Evolutionary conservation across 2,797 vertebrate genomes (phyloP), one percentile per base, ranked within the genome.

Genomic region (Streptopelia turtur): DNA sequence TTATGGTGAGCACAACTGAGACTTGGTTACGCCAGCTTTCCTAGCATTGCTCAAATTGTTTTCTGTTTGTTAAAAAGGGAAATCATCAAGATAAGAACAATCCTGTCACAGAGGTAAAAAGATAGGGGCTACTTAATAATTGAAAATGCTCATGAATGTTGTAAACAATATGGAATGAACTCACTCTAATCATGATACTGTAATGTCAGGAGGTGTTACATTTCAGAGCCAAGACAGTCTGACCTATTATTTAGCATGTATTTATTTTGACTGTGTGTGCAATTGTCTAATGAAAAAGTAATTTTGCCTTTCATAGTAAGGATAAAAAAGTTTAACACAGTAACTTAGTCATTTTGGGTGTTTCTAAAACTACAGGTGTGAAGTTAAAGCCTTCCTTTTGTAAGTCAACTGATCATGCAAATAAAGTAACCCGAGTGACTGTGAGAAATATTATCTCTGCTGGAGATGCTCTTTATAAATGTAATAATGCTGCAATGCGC

Each of bases 101-200:
- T 93, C 93, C 97, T 91, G 93, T 97, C 97, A 96, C 96, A 97
- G 97, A 97, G 96, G 99, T 98, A 99, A 99, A 98, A 97, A 96
- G 98, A 99, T 98, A 98, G 92, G 98, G 90, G 55, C 95, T 98
- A 76, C 96, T 99, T 97, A 99, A 99, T 99, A 98, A 99, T 99
- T 99, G 96, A 99, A 96, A 97, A 94, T 95, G 74, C 98, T 99
- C 98, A 99, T 99, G 98, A 99, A 99, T 99, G 98, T 98, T 99
- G 98, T 98, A 99, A 98, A 96, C 97, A 98, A 98, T 98, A 98
- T 97, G 97, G 98, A 98, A 97, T 98, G 98, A 98, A 98, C 98
- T 98, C 97, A 76, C 98, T 98, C 98, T 98, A 98, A 98, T 98
- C 98, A 97, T 98, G 98, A 98, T 98, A 98, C 98, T 98, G 97